Evolutionary conservation across 2,113 vertebrate species (phyloP).

Genomic region (Malurus cyaneus): DNA sequence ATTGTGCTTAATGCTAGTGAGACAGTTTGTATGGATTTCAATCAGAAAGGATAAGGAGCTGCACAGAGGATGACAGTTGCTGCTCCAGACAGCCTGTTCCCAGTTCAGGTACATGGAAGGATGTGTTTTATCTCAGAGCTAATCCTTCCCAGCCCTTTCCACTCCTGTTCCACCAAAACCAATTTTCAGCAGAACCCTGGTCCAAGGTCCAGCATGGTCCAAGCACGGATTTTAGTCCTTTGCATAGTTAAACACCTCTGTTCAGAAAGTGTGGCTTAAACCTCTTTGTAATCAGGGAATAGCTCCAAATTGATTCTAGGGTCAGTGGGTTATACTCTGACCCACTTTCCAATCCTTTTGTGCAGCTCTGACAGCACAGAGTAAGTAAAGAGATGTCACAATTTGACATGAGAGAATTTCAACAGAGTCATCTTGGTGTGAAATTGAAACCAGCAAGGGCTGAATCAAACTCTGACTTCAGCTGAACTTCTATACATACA

Average conservation of each 20-base stretch:
- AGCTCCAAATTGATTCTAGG: background rate
- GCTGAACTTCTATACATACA: background rate
- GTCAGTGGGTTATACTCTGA: background rate
- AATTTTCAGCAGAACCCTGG: background rate
- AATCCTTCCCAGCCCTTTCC: background rate
- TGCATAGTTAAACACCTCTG: background rate
- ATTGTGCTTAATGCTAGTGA: background rate
- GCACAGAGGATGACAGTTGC: background rate
- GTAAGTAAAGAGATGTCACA: rapidly evolving
- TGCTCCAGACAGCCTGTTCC: background rate
- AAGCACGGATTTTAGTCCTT: background rate
- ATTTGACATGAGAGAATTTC: background rate
- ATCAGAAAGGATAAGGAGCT: background rate
- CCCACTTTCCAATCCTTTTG: background rate
- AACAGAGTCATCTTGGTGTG: background rate
- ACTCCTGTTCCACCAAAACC: background rate
- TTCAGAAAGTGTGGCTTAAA: background rate
- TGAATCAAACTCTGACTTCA: background rate
- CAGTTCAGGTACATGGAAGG: background rate
- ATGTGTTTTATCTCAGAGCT: background rate
- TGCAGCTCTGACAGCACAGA: background rate
- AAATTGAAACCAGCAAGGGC: background rate
- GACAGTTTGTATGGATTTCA: background rate
- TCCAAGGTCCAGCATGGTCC: background rate
- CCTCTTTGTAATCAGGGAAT: background rate